Evolutionary conservation across 92 coral and sea anemone species (phyloP).

Genomic region (Parazoanthus darwini): DNA sequence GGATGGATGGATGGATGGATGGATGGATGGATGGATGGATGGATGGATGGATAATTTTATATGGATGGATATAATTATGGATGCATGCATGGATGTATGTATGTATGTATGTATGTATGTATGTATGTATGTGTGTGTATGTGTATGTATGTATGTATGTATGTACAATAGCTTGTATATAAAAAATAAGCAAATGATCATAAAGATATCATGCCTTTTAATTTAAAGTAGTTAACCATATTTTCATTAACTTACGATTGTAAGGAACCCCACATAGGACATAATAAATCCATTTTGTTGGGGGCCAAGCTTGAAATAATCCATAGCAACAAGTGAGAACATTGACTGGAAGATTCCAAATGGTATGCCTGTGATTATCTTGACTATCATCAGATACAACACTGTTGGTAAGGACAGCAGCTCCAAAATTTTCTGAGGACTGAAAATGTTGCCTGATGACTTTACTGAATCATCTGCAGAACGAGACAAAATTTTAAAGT

Average conservation of each 20-base stretch:
- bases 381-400: conserved; percentile 70
- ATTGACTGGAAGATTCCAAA: conserved; percentile 96
- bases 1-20: too few relatives aligned
- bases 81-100: too few relatives aligned
- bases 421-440: conserved; percentile 66
- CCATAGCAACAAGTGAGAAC: conserved; percentile 92
- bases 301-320: conserved; percentile 87
- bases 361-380: conserved; percentile 80
- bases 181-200: too few relatives aligned
- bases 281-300: conserved; percentile 94
- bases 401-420: conserved; percentile 75
- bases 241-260: conserved; percentile 76
- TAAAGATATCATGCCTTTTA: too few relatives aligned
- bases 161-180: too few relatives aligned
- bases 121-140: too few relatives aligned
- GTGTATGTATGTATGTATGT: too few relatives aligned
- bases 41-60: too few relatives aligned
- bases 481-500: not conserved
- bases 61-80: too few relatives aligned
- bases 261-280: conserved; percentile 88
- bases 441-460: conserved; percentile 65
- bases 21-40: too few relatives aligned
- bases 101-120: too few relatives aligned
- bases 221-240: not conserved
- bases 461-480: conserved; percentile 30